Base-by-base conservation (phyloP, 2,888 invertebrate species). In the Autographa pulchrina region DNA sequence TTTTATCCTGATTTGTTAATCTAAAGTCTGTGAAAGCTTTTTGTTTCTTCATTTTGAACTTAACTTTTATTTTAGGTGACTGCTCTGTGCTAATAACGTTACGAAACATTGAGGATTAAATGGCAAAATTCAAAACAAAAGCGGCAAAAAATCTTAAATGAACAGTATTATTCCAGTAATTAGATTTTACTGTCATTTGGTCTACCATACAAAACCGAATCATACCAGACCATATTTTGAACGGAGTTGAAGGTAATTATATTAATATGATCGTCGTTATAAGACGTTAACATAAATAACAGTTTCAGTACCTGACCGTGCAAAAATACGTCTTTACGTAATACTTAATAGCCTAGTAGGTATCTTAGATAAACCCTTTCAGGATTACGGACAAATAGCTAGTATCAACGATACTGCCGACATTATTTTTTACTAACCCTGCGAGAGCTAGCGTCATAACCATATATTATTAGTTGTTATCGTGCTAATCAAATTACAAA, bases 341-440 rank as follows among this genome's bases (percentile, higher is more conserved):
- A 18, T 18, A 54, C 16, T 2, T 38, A 8, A 56, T 9, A 13
- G 11, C 20, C 54, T 20, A 54, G 54, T 20, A 11, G 20, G 54
- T 25, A 25, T 32, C 16, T 20, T 31, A 25, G 31, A 58, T 58
- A 58, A 58, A 31, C 31, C 32, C 59, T 25, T 32, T 7, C 48
- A 59, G 16, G 8, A 4, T 59, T 9, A 32, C 59, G 31, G 5
- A 59, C 20, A 56, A 56, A 56, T 56, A 56, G 54, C 8, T 6
- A 7, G 31, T 31, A 58, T 25, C 20, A 31, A 59, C 59, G 16
- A 32, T 32, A 59, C 31, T 16, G 16, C 32, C 59, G 16, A 32
- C 59, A 59, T 59, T 59, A 59, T 59, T 32, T 58, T 32, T 59
- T 59, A 59, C n/a, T 59, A 32, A n/a, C 31, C 59, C 14, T 25